These are phyloP conservation scores for Osmerus eperlanus DNA, from an alignment of 2,113 vertebrate species.

Conservation along the genomic window DNA sequence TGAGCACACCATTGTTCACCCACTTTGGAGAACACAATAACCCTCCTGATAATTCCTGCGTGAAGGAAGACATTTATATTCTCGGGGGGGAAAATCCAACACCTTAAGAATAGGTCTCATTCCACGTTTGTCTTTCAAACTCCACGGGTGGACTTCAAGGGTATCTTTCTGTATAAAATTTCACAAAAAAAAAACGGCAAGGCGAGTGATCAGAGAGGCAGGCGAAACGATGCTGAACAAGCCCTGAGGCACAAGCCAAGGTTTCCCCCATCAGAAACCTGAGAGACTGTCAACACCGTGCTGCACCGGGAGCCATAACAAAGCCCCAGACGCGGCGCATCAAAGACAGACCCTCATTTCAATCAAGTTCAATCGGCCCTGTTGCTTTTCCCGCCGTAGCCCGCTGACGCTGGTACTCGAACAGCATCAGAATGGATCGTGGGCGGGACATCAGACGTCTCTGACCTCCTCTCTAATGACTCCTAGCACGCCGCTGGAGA, in stretches of 20 bases:
- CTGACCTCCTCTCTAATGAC: constrained; percentile 53
- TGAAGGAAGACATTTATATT: constrained; percentile 26
- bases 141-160: constrained; percentile 59
- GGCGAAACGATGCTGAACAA: constrained; percentile 66
- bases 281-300: constrained; percentile 55
- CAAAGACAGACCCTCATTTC: constrained; percentile 59
- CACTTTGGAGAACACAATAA: no score
- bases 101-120: constrained; percentile 16
- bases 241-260: constrained; percentile 66
- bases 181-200: constrained; percentile 39
- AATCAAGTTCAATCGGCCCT: constrained; percentile 47
- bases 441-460: constrained; percentile 41
- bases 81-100: not conserved
- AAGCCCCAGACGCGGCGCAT: constrained; percentile 55
- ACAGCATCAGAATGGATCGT: constrained; percentile 47
- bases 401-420: not conserved
- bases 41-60: not conserved
- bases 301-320: constrained; percentile 60
- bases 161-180: constrained; percentile 40
- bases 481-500: constrained; percentile 35
- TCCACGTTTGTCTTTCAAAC: constrained; percentile 62
- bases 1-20: not conserved
- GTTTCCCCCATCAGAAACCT: constrained; percentile 67
- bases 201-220: constrained; percentile 67
- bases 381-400: constrained; percentile 5